A percentile compares a stretch with the other conserved stretches of the same genome.
Conservation (phyloP, 2,888 invertebrate species). For the Lasioglossum pauxillum region DNA sequence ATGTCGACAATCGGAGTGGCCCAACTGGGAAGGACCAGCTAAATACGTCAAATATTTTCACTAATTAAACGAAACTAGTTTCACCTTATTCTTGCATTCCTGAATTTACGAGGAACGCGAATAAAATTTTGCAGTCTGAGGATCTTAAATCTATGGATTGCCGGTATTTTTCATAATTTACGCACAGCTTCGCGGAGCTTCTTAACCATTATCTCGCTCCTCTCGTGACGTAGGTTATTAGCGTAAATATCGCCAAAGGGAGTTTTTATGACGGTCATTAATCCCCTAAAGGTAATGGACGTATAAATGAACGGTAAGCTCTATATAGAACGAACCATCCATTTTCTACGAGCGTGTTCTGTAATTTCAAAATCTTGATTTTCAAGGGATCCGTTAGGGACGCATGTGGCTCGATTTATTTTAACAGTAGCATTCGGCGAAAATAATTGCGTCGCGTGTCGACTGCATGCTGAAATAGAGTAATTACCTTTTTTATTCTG, state of each 20-base stretch:
- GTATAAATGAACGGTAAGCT: background rate
- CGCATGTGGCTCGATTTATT: background rate
- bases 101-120: background rate
- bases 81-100: no score
- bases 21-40: background rate
- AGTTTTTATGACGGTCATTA: background rate
- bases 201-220: background rate
- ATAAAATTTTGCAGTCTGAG: background rate
- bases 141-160: background rate
- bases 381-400: background rate
- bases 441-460: constrained; percentile 3
- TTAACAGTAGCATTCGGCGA: background rate
- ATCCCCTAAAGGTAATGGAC: background rate
- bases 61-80: background rate
- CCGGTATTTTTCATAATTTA: background rate
- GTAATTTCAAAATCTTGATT: background rate
- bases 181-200: background rate
- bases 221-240: background rate
- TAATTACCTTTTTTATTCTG: background rate
- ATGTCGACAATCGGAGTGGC: background rate
- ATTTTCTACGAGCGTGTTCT: background rate
- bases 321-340: background rate
- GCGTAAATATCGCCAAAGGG: background rate
- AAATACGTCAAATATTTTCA: background rate
- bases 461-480: background rate